phyloP scores from a whole-genome alignment of 1,140 invertebrate species.

The Zaprionus vittiger region DNA sequence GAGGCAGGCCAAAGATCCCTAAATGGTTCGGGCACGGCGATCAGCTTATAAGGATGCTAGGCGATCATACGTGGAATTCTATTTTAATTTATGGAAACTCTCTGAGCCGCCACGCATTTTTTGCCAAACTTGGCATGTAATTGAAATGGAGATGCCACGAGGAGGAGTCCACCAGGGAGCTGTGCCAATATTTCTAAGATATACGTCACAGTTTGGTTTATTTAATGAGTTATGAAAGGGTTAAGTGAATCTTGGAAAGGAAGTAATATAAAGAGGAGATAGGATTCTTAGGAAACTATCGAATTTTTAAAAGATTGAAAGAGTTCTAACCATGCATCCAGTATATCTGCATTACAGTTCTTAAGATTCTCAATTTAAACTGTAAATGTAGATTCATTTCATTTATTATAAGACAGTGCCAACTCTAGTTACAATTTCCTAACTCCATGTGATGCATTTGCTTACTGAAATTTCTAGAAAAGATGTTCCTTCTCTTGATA shows the following conservation, averaged over 20 bases:
- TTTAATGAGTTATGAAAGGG: too few relatives aligned
- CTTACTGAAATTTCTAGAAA: neutral
- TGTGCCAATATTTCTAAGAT: neutral
- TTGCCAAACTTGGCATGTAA: constrained; percentile 51
- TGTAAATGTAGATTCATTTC: rapidly evolving
- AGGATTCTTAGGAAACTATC: too few relatives aligned
- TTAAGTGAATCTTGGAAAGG: rapidly evolving
- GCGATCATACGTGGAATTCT: constrained; percentile 54
- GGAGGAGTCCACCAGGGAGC: neutral
- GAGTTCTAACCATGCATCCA: too few relatives aligned
- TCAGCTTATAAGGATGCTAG: constrained; percentile 49
- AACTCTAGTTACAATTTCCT: too few relatives aligned
- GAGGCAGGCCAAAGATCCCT: constrained; percentile 28
- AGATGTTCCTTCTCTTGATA: neutral
- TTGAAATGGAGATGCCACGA: constrained; percentile 33
- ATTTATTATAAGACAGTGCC: too few relatives aligned
- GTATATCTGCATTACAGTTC: too few relatives aligned
- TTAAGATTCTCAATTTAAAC: too few relatives aligned
- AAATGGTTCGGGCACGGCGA: constrained; percentile 43
- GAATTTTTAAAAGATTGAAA: too few relatives aligned
- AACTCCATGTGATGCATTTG: neutral
- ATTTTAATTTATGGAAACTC: constrained; percentile 58
- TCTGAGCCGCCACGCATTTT: constrained; percentile 18
- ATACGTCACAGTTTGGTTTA: neutral
- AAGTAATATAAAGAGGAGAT: too few relatives aligned